phyloP scores from a whole-genome alignment of 2,797 vertebrate genomes.

The Acanthopagrus latus region DNA sequence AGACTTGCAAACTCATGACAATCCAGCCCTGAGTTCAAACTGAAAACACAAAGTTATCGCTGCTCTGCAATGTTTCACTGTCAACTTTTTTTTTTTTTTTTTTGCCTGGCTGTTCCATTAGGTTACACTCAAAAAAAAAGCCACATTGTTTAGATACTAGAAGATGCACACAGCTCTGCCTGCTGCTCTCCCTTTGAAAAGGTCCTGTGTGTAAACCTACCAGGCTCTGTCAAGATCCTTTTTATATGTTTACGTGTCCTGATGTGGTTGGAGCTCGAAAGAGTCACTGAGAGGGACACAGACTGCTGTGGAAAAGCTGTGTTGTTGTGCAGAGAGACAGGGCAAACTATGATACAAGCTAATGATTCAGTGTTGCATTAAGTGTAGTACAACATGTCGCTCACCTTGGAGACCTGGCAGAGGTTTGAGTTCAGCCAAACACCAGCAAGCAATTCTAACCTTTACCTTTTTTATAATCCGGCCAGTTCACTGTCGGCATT shows the following conservation, averaged over 20 bases:
- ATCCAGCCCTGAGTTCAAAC: neutral
- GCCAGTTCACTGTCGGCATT: neutral
- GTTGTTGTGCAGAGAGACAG: conserved; percentile 20
- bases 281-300: conserved; percentile 8
- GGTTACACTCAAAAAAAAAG: conserved; percentile 6
- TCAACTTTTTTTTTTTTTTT: neutral
- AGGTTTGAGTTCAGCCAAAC: conserved; percentile 12
- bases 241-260: conserved; percentile 13
- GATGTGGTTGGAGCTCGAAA: conserved; percentile 12
- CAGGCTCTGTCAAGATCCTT: conserved; percentile 2
- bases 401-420: neutral
- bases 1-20: conserved; percentile 33
- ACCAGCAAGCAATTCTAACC: neutral
- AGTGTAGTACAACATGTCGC: neutral
- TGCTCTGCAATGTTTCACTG: neutral
- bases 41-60: conserved; percentile 5
- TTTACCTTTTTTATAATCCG: neutral
- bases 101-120: conserved; percentile 17
- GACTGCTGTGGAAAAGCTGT: conserved; percentile 8
- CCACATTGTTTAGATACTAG: conserved; percentile 24
- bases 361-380: neutral
- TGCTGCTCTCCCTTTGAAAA: conserved; percentile 15
- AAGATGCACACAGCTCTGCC: conserved; percentile 17
- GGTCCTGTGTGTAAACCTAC: conserved; percentile 15
- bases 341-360: neutral